A percentile compares a stretch with the other conserved stretches of the same genome.
phyloP scores from a whole-genome alignment of 2,113 vertebrate genomes.

The Cyprinodon tularosa region DNA sequence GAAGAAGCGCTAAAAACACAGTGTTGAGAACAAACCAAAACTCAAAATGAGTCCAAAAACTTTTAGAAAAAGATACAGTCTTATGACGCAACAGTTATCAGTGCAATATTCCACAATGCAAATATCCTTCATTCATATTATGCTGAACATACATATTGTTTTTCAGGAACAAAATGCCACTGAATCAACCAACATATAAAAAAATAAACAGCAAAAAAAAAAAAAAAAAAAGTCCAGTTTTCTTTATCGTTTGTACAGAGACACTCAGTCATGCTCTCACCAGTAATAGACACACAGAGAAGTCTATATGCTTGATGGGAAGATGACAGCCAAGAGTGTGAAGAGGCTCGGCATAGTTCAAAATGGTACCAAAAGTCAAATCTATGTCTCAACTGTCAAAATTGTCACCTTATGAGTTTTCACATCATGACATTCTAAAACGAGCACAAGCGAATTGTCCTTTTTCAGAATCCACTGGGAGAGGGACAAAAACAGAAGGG shows the following conservation, averaged over 20 bases:
- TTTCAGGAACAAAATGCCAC: slow-evolving; percentile 64
- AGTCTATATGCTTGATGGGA: slow-evolving; percentile 39
- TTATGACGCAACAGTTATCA: slow-evolving; percentile 72
- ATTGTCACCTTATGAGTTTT: slow-evolving; percentile 41
- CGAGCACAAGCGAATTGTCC: slow-evolving; percentile 37
- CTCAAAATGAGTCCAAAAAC: slow-evolving; percentile 72
- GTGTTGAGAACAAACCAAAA: slow-evolving; percentile 81
- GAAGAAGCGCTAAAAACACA: slow-evolving; percentile 90
- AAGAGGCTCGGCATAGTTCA: slow-evolving; percentile 57
- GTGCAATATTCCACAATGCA: slow-evolving; percentile 81
- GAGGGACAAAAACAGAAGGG: background rate
- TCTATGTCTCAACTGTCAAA: slow-evolving; percentile 39
- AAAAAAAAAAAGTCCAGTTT: slow-evolving; percentile 45
- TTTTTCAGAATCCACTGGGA: slow-evolving; percentile 21
- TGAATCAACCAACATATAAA: slow-evolving; percentile 57
- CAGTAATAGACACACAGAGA: slow-evolving; percentile 45
- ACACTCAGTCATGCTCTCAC: slow-evolving; percentile 61
- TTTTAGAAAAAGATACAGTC: slow-evolving; percentile 76
- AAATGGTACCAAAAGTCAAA: slow-evolving; percentile 50
- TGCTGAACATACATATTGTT: slow-evolving; percentile 65
- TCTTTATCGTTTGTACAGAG: slow-evolving; percentile 69
- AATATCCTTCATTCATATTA: slow-evolving; percentile 77
- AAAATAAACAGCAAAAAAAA: background rate
- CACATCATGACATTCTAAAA: slow-evolving; percentile 46
- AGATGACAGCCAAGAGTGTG: slow-evolving; percentile 44